Conservation (phyloP, 1,140 invertebrate genomes). For the Cydia pomonella region DNA sequence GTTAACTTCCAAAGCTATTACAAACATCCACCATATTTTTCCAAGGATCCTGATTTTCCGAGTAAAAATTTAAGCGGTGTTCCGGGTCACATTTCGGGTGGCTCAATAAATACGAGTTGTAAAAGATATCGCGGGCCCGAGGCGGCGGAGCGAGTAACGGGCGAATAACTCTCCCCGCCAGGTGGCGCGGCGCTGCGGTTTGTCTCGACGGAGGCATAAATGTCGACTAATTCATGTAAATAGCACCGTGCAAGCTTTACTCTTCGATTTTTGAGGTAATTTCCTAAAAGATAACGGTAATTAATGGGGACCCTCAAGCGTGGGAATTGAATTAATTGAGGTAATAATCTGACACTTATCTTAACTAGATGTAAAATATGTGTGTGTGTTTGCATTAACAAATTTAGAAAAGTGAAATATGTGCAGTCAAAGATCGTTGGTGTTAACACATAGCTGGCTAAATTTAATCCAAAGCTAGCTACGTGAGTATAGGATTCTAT, state of each 20-base stretch:
- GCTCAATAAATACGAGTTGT: constrained; percentile 33
- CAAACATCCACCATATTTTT: constrained; percentile 7
- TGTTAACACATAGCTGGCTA: not conserved
- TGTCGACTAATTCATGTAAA: constrained; percentile 75
- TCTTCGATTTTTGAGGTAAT: constrained; percentile 59
- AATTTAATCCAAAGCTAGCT: not conserved
- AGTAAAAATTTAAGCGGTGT: constrained; percentile 30
- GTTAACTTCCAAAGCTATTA: constrained; percentile 18
- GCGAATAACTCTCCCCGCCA: constrained; percentile 71
- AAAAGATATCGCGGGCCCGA: constrained; percentile 48
- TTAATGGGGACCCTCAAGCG: constrained; percentile 29
- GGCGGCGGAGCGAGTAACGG: constrained; percentile 66
- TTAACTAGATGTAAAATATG: constrained; percentile 12
- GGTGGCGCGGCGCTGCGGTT: constrained; percentile 69
- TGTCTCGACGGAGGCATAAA: constrained; percentile 73
- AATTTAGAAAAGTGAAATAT: not conserved
- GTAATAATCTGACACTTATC: constrained; percentile 30
- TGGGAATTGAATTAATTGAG: constrained; percentile 33
- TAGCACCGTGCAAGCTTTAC: constrained; percentile 57
- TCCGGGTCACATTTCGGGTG: constrained; percentile 31
- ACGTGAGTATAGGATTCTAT: not conserved
- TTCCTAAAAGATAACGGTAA: constrained; percentile 30
- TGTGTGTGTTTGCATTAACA: constrained; percentile 1
- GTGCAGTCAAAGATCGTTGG: not conserved
- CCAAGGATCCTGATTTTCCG: not conserved